Base-by-base conservation (phyloP, 2,797 vertebrate species). In the Gastrophryne carolinensis region DNA sequence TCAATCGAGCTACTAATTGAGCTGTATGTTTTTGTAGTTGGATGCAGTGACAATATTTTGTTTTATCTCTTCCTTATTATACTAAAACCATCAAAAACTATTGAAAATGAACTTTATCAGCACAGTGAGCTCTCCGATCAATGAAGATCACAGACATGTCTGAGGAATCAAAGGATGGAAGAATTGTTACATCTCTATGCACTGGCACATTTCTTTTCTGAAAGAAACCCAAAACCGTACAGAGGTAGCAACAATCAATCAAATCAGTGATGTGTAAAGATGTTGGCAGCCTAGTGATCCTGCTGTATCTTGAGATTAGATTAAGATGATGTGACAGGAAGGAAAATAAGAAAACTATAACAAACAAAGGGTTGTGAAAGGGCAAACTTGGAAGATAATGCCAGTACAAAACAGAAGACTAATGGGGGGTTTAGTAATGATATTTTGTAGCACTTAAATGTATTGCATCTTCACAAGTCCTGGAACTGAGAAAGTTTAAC, bases 181-280 rank as follows among this genome's bases (percentile, higher is more conserved):
- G 35, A 27, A 60, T 50, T 35, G 39, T 27, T 66, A n/a, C 62
- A 37, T 49, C 23, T n/a, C 21, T 50, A 27, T 27, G 19, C 2
- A 66, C 39, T 66, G 49, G 30, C 72, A 60, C 21, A 34, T 60
- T 68, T 75, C 21, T 60, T 24, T 37, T 19, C 30, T 66, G 32
- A 32, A 63, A 69, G 32, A 68, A 75, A 27, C 73, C 30, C 44
- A 75, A 52, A 67, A 75, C 64, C 39, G 19, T 49, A 68, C 65
- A 68, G 27, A 69, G 69, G 56, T 75, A 62, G 57, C 23, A 52
- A 69, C 73, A 75, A 62, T 75, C 65, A 69, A 75, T 75, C 65
- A 75, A 75, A 75, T 62, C 73, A 75, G 30, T 75, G 64, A 26
- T 69, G 73, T 75, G 73, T 68, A 66, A 68, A 75, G 44, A 75